Evolutionary conservation across 2,797 vertebrate genomes (phyloP), one percentile per base, ranked within the genome.

Genomic region (Leptodactylus fallax): DNA sequence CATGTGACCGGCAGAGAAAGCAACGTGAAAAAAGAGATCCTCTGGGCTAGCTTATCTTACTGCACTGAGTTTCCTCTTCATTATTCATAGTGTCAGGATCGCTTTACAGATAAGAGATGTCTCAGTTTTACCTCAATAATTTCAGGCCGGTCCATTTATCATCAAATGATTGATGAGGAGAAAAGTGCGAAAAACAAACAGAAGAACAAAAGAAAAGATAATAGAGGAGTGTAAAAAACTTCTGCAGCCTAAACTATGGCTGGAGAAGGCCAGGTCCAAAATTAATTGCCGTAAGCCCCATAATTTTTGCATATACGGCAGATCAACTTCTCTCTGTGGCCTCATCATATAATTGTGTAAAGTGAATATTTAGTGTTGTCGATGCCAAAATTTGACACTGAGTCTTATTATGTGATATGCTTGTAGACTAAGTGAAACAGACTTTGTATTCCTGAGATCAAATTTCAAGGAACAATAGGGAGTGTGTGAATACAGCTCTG

Each of bases 71-170:
- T 92, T 92, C 88, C 93, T 95, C 92, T 98, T 91, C 95, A 99
- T 99, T 98, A 99, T 99, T 98, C 93, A 99, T 97, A 92, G 94
- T 94, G 93, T 94, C 90, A 91, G 96, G 96, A 97, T 99, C 97
- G 90, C 93, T 95, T 99, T 99, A 97, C 98, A 90, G 92, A 94
- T 93, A 91, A 92, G 92, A 92, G 92, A 91, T 89, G 90, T 93
- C 95, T 96, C 95, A 93, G 92, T 94, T 95, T 95, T 90, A 95
- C 92, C 85, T 83, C 82, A 85, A 80, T 65, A 90, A 88, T 79
- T 89, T 84, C 89, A 81, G 69, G 78, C 61, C 87, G 90, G 61
- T 27, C 67, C 90, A 72, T 9, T 21, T 81, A 87, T 81, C 74
- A 85, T 83, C 25, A 56, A 55, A 60, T 49, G 71, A 60, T 47